phyloP scores from a whole-genome alignment of 2,113 vertebrate genomes.

The Chunga burmeisteri region DNA sequence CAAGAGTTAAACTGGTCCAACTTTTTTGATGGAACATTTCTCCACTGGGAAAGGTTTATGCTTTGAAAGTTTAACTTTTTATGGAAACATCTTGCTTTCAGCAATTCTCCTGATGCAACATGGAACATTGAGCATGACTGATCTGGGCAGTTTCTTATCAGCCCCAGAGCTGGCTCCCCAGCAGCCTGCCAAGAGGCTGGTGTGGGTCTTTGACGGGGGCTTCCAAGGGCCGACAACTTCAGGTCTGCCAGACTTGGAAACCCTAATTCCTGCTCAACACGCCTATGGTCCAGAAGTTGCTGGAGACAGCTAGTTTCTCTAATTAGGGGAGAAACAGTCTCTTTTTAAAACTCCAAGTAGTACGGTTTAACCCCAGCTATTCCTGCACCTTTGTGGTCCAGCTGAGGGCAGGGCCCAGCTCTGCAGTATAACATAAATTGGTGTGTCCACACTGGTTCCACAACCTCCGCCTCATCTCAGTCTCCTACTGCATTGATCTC shows the following conservation, averaged over 20 bases:
- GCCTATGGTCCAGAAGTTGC: not conserved
- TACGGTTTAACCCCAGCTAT: not conserved
- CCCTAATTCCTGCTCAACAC: not conserved
- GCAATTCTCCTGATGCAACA: not conserved
- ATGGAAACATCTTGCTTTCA: slow-evolving; percentile 21
- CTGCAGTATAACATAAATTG: not conserved
- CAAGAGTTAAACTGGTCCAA: slow-evolving; percentile 46
- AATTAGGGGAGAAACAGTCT: not conserved
- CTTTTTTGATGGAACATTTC: slow-evolving; percentile 47
- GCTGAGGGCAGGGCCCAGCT: not conserved
- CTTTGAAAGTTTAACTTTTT: slow-evolving; percentile 34
- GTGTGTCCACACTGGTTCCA: not conserved
- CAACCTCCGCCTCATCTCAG: not conserved
- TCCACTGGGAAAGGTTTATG: slow-evolving; percentile 29
- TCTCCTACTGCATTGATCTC: not conserved
- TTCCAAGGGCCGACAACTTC: not conserved
- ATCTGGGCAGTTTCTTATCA: not conserved
- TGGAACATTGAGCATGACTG: not conserved
- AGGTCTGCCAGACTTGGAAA: not conserved
- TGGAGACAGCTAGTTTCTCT: not conserved
- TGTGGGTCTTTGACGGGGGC: not conserved
- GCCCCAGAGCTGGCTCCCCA: not conserved
- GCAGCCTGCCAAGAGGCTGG: not conserved
- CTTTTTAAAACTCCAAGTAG: not conserved
- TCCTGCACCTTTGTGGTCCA: not conserved